Evolutionary conservation across 2,797 vertebrate genomes (phyloP).

Genomic region (Passerculus sandwichensis): DNA sequence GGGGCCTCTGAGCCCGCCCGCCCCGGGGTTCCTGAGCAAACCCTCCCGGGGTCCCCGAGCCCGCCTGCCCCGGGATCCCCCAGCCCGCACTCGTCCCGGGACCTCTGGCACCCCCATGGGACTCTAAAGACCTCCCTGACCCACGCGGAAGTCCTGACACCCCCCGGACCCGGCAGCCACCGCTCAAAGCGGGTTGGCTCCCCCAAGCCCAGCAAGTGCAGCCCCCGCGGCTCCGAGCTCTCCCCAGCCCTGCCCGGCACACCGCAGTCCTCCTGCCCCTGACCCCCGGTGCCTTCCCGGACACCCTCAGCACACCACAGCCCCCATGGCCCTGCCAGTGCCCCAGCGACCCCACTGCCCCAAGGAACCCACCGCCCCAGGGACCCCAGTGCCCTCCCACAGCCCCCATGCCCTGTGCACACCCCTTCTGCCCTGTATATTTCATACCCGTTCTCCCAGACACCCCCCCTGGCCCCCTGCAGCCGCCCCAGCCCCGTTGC

Average conservation of each 20-base stretch:
- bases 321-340: not conserved
- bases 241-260: not conserved
- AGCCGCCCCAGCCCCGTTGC: fast-evolving
- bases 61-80: too few relatives aligned
- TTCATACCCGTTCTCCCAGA: not conserved
- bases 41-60: too few relatives aligned
- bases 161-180: not conserved
- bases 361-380: too few relatives aligned
- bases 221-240: not conserved
- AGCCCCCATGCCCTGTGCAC: not conserved
- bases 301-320: not conserved
- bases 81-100: too few relatives aligned
- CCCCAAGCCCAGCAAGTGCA: not conserved
- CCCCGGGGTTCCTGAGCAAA: too few relatives aligned
- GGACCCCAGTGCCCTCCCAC: fast-evolving
- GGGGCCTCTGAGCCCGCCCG: too few relatives aligned
- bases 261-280: not conserved
- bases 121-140: too few relatives aligned
- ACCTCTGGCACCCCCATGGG: too few relatives aligned
- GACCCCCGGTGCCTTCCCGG: not conserved
- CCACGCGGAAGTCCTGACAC: too few relatives aligned
- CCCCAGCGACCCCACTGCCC: too few relatives aligned
- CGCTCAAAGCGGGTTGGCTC: too few relatives aligned
- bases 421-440: fast-evolving
- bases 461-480: too few relatives aligned